Evolutionary conservation across 2,888 invertebrate genomes (phyloP), one percentile per base, ranked within the genome.

Genomic region (Galeopsomyia nigrocyanea): DNA sequence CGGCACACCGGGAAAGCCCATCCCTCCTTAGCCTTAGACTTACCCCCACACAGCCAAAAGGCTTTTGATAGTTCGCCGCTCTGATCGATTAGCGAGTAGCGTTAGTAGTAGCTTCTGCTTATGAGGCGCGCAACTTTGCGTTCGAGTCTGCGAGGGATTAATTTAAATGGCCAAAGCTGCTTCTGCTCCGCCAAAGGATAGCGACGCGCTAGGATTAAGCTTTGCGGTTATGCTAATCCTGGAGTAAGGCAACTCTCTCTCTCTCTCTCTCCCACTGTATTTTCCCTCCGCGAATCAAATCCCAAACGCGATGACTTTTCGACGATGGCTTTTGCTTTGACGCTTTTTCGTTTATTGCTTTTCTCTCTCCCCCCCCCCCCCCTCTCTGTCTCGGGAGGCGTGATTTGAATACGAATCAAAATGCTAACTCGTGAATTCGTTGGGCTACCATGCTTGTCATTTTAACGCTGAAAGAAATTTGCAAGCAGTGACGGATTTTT

Each of bases 21-120:
- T 39, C 39, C 10, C 39, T 39, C 5, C 39, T 39, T 7, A 7
- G 13, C 10, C 39, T 1, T 7, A 1, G 1, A 1, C 7, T 10
- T 39, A 1, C 39, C 39, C 10, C 13, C 39, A 3, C 31, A 5
- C 31, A 51, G 26, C 19, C 16, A 31, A 26, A 63, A 57, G 17
- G 49, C 72, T 64, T 69, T 66, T 73, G 73, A 73, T 73, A 47
- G 69, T 56, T 66, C 65, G 68, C 39, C 13, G 26, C 39, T 39
- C 13, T 66, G 73, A 73, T 73, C 73, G 73, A 69, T 69, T 69
- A 69, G 66, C 39, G 39, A 39, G 13, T 5, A 39, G 39, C 39
- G 10, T n/a, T n/a, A n/a, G n/a, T 26, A 39, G 39, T 39, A 39
- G 31, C 57, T 49, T 57, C 56, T 73, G 65, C 68, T 73, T 68